Percentiles rank a stretch among this genome's conserved stretches.
These are phyloP conservation scores for Xylocopa sonorina DNA, from an alignment of 1,140 invertebrate genomes.

Conservation along the genomic window DNA sequence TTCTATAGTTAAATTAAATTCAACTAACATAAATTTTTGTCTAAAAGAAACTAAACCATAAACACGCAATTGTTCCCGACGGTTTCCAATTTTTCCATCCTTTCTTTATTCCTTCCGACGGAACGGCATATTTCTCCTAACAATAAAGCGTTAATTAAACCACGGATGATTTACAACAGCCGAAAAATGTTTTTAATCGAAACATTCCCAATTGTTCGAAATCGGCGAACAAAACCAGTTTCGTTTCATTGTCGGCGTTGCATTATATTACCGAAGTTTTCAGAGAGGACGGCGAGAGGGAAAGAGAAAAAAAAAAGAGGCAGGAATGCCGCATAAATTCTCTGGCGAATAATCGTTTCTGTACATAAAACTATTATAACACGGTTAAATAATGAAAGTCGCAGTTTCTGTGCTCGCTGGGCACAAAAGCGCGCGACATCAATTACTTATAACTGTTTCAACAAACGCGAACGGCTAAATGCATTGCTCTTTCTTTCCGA, in stretches of 20 bases:
- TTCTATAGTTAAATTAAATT: no score
- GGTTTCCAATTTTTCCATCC: no score
- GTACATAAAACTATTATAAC: not conserved
- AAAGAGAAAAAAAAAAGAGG: not conserved
- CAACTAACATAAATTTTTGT: no score
- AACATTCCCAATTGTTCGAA: not conserved
- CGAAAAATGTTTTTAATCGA: no score
- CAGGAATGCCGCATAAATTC: not conserved
- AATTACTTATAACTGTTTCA: not conserved
- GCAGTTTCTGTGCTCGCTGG: not conserved
- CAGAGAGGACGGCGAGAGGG: not conserved
- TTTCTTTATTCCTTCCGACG: no score
- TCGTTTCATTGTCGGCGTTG: not conserved
- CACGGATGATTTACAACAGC: no score
- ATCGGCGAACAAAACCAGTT: not conserved
- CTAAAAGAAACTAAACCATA: no score
- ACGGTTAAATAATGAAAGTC: not conserved
- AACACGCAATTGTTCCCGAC: no score
- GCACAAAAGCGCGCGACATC: not conserved
- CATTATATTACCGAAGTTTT: not conserved
- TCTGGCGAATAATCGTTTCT: not conserved
- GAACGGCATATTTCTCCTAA: no score
- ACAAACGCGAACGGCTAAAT: not conserved
- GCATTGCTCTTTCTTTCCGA: not conserved
- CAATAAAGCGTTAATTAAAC: no score